Evolutionary conservation across 2,797 vertebrate species (phyloP), one percentile per base, ranked within the genome.

Genomic region (Champsocephalus esox): DNA sequence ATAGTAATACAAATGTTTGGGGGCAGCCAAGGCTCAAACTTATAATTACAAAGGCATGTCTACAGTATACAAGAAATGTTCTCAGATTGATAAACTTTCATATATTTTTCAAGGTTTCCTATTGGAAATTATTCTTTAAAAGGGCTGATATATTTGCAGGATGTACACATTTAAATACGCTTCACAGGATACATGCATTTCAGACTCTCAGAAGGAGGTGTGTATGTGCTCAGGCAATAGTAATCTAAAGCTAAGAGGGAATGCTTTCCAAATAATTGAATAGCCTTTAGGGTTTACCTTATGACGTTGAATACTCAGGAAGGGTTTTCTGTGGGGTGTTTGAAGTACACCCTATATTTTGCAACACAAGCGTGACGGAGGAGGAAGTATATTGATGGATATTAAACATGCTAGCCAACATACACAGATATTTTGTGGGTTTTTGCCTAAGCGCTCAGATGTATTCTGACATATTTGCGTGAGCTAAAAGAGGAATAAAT

Each of bases 401-500:
- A 58, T 65, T 43, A 67, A 76, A 70, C 65, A 28, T 65, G 43
- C 9, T 9, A 10, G 64, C 72, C 66, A 66, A 73, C n/a, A 41
- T 19, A 68, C 17, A 58, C 68, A 71, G 46, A 48, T 46, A 44
- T 58, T 57, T 16, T 10, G 13, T n/a, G 59, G 63, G 51, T 61
- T 69, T 66, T 57, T 69, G n/a, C 19, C 28, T 16, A 5, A 66
- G 67, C 65, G 14, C 55, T 61, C 48, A 58, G 34, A 72, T 69
- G 4, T 65, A 71, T 62, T 70, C 54, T 32, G 49, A 65, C 28
- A 59, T 65, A 34, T 69, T 19, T 75, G 70, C 11, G 44, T 82
- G 70, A 73, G 66, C 77, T 73, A 79, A 68, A 38, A 12, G 51
- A 57, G 51, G 69, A 70, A 74, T 44, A 69, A 60, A 81, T 64